Conservation (phyloP, 2,888 invertebrate species). For the Calameuta idolon region DNA sequence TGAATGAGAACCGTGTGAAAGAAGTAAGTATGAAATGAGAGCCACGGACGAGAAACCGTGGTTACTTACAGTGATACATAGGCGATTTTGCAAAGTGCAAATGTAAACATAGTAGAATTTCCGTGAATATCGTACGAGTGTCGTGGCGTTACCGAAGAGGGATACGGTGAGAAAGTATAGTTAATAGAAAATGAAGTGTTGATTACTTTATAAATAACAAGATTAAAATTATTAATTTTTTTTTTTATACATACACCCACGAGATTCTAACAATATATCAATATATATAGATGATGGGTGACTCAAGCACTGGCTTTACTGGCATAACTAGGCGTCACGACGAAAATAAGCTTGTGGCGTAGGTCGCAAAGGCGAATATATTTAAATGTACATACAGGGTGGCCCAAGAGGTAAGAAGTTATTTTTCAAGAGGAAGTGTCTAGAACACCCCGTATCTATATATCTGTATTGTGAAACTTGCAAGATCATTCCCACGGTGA, state of each 20-base stretch:
- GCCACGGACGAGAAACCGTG: neutral
- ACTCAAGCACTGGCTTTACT: constrained; percentile 6
- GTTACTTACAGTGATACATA: neutral
- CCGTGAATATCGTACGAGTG: neutral
- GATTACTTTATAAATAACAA: neutral
- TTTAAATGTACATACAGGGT: constrained; percentile 1
- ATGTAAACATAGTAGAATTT: neutral
- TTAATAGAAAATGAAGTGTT: neutral
- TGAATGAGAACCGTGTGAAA: neutral
- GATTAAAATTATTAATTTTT: neutral
- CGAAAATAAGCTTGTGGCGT: constrained; percentile 33
- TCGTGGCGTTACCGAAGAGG: neutral
- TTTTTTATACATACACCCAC: neutral
- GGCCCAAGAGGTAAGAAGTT: neutral
- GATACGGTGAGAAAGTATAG: neutral
- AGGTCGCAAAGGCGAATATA: constrained; percentile 30
- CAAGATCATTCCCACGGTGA: neutral
- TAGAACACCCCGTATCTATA: neutral
- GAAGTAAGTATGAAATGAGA: neutral
- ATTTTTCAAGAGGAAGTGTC: neutral
- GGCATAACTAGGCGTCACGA: constrained; percentile 14
- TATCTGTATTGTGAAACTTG: neutral
- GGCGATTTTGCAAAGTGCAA: neutral
- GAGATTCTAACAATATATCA: neutral
- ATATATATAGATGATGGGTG: neutral